These are phyloP conservation scores for Hafferia zeledoni DNA, from an alignment of 2,797 vertebrate genomes.

Conservation along the genomic window DNA sequence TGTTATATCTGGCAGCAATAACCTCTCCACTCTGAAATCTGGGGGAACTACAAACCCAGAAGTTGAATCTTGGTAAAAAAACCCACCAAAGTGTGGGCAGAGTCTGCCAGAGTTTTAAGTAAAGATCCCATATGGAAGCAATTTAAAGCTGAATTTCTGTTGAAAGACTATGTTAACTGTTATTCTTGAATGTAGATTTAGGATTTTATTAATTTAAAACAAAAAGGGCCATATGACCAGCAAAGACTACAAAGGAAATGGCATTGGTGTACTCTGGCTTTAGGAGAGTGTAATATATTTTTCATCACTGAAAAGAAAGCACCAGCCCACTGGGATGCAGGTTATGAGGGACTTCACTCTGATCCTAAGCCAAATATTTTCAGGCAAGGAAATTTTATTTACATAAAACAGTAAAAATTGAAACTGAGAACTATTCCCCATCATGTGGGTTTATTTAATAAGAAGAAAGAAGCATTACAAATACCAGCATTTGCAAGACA, in stretches of 20 bases:
- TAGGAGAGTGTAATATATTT: constrained; percentile 70
- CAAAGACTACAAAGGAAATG: constrained; percentile 80
- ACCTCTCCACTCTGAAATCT: constrained; percentile 34
- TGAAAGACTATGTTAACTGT: constrained; percentile 66
- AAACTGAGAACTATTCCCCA: constrained; percentile 57
- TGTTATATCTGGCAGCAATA: constrained; percentile 56
- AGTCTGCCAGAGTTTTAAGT: constrained; percentile 51
- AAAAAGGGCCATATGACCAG: constrained; percentile 75
- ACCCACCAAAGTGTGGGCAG: background rate
- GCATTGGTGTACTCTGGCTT: constrained; percentile 72
- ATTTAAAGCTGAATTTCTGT: constrained; percentile 78
- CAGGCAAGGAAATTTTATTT: constrained; percentile 74
- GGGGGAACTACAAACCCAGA: constrained; percentile 33
- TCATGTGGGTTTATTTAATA: constrained; percentile 50
- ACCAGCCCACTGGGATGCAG: constrained; percentile 73
- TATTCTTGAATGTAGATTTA: constrained; percentile 77
- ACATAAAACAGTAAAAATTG: constrained; percentile 68
- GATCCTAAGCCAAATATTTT: constrained; percentile 76
- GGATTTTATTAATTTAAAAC: constrained; percentile 81
- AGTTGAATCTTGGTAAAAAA: constrained; percentile 25
- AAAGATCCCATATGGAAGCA: constrained; percentile 81
- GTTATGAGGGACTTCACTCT: constrained; percentile 74
- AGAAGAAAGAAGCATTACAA: constrained; percentile 51
- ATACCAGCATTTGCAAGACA: constrained; percentile 32
- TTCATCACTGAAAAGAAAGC: constrained; percentile 75